phyloP scores from a whole-genome alignment of 2,888 invertebrate species.

The Nemoura dubitans region DNA sequence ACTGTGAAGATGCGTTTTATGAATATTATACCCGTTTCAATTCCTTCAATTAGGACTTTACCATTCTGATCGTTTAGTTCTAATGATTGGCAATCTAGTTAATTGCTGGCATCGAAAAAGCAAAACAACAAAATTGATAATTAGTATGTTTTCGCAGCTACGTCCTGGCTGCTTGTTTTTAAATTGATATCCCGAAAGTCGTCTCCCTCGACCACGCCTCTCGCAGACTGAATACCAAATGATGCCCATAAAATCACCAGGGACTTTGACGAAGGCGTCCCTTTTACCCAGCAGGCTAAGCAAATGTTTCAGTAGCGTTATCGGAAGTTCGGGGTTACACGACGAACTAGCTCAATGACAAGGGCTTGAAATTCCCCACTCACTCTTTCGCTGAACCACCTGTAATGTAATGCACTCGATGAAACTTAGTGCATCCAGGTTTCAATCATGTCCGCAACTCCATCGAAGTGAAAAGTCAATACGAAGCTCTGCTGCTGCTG shows the following conservation, averaged over 20 bases:
- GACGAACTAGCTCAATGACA: too few relatives aligned
- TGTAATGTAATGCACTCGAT: too few relatives aligned
- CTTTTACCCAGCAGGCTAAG: too few relatives aligned
- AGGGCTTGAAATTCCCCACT: too few relatives aligned
- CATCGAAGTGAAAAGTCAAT: background rate
- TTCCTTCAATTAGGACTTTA: background rate
- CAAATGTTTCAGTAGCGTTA: too few relatives aligned
- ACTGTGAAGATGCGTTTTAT: conserved; percentile 2
- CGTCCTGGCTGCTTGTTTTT: background rate
- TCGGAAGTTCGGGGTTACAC: too few relatives aligned
- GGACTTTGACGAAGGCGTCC: too few relatives aligned
- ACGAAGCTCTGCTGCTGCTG: background rate
- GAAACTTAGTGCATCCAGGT: too few relatives aligned
- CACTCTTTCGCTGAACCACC: too few relatives aligned
- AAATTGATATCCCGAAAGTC: background rate
- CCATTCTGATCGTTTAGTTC: background rate
- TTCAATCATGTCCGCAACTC: background rate
- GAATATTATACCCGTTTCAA: background rate
- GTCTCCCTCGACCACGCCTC: too few relatives aligned
- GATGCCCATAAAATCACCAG: too few relatives aligned
- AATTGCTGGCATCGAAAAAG: background rate
- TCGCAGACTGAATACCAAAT: too few relatives aligned
- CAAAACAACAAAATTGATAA: background rate
- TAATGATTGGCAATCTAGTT: conserved; percentile 5
- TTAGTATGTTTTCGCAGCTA: background rate